Base-by-base conservation (phyloP, 2,113 vertebrate species). In the Eclectus roratus region DNA sequence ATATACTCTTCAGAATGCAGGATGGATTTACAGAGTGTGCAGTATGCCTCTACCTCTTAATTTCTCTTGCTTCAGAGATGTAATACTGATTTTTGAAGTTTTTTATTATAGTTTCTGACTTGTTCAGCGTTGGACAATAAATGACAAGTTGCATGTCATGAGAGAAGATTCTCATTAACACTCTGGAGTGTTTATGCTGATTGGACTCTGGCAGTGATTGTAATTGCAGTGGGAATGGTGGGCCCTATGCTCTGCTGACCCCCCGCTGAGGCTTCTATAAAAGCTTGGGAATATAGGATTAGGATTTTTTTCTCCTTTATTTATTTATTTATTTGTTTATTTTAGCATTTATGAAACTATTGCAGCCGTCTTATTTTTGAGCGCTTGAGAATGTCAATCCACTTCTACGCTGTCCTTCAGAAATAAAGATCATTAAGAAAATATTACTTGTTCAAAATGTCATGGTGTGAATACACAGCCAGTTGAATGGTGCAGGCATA, bases 401-500 rank as follows among this genome's bases (percentile, higher is more conserved):
- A 18, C 15, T 80, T 47, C 47, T 58, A 8, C 10, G 35, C 35
- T 71, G 43, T 68, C 39, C 46, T 68, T 93, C 6, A 66, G 43
- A 78, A 66, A 13, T 39, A 49, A 77, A 55, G 81, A 39, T 21
- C 15, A 8, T 7, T 6, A 7, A 11, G 46, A 55, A 56, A 55
- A 27, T 74, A 12, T 19, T 12, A 47, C 1, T 56, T 64, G 21
- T n/a, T 58, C 6, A 58, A 53, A 24, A 1, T 1, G 0, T 17
- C 8, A 21, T 14, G 18, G 43, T 60, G 61, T 72, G 80, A 13
- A 44, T 49, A 4, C 8, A 15, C 24, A 55, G 35, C 5, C 17
- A 43, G 52, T 2, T 27, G 39, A 76, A 11, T 10, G 16, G 12
- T 55, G 19, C 21, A 6, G 6, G 12, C 0, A 1, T 29, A 3